Conservation (phyloP, 2,113 vertebrate species). For the Podilymbus podiceps region DNA sequence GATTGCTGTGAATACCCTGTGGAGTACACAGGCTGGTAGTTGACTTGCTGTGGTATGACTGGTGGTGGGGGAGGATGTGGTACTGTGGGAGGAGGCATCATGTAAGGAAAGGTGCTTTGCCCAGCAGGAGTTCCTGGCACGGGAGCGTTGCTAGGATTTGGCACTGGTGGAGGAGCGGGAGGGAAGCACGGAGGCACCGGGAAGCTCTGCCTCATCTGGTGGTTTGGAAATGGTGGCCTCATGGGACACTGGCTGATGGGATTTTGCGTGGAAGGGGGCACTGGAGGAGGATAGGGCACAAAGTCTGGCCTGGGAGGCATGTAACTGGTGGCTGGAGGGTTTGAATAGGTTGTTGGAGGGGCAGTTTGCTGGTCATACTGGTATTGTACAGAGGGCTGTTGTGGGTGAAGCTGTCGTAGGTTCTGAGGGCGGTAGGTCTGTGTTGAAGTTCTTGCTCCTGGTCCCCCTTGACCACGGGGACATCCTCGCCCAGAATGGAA, state of each 20-base stretch:
- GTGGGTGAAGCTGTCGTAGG: conserved; percentile 80
- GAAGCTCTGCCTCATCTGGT: conserved; percentile 84
- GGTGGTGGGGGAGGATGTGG: conserved; percentile 80
- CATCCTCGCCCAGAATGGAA: conserved; percentile 87
- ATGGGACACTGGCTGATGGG: conserved; percentile 82
- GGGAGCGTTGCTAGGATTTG: conserved; percentile 71
- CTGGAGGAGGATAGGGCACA: conserved; percentile 86
- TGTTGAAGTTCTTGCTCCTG: conserved; percentile 76
- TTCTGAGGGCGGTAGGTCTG: conserved; percentile 83
- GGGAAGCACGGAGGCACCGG: conserved; percentile 88
- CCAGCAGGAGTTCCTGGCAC: conserved; percentile 68
- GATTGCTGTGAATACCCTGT: conserved; percentile 84
- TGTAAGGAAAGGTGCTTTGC: conserved; percentile 85
- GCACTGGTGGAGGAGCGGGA: conserved; percentile 81
- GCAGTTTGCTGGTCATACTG: conserved; percentile 84
- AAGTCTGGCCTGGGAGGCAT: conserved; percentile 86
- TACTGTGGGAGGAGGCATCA: conserved; percentile 83
- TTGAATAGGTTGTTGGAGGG: conserved; percentile 78
- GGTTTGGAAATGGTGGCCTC: conserved; percentile 82
- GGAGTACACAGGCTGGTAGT: conserved; percentile 85
- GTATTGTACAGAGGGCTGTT: conserved; percentile 80
- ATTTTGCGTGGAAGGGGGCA: conserved; percentile 76
- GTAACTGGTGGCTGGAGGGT: conserved; percentile 74
- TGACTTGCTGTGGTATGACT: conserved; percentile 81
- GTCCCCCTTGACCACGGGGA: conserved; percentile 79